These are phyloP conservation scores for Myotis daubentonii DNA, from an alignment of 2,797 vertebrate species.

Conservation along the genomic window DNA sequence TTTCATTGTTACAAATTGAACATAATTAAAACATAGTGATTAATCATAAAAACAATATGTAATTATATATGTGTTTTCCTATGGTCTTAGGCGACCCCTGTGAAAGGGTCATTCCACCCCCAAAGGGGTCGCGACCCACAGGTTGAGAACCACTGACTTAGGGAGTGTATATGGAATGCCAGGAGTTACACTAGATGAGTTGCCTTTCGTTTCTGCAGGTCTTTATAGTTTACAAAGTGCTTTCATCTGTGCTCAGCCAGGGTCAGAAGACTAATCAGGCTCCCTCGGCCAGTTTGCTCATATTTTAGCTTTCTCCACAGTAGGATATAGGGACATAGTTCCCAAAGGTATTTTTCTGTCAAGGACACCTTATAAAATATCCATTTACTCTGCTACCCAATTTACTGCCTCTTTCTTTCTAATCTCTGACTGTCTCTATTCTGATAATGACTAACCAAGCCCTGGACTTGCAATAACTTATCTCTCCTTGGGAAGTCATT, in stretches of 20 bases:
- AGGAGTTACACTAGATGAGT: not conserved
- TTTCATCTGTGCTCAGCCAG: not conserved
- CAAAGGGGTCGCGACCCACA: no score
- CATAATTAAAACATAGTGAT: no score
- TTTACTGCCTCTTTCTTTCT: conserved; percentile 37
- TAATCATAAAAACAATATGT: no score
- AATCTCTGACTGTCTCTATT: not conserved
- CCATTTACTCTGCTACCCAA: not conserved
- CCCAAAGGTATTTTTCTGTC: not conserved
- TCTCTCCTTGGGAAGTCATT: conserved; percentile 17
- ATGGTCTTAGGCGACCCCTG: no score
- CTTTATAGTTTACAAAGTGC: not conserved
- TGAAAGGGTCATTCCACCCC: no score
- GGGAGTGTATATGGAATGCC: not conserved
- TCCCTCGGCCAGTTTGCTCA: not conserved
- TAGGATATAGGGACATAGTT: not conserved
- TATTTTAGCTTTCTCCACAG: not conserved
- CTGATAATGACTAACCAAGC: conserved; percentile 5
- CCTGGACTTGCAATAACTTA: not conserved
- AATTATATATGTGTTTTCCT: no score
- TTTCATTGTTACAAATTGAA: no score
- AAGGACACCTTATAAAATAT: conserved; percentile 34
- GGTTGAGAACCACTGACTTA: not conserved
- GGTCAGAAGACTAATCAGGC: not conserved
- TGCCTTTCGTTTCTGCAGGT: conserved; percentile 5